Evolutionary conservation across 2,888 invertebrate genomes (phyloP), one percentile per base, ranked within the genome.

Genomic region (Cryptocephalus moraei): DNA sequence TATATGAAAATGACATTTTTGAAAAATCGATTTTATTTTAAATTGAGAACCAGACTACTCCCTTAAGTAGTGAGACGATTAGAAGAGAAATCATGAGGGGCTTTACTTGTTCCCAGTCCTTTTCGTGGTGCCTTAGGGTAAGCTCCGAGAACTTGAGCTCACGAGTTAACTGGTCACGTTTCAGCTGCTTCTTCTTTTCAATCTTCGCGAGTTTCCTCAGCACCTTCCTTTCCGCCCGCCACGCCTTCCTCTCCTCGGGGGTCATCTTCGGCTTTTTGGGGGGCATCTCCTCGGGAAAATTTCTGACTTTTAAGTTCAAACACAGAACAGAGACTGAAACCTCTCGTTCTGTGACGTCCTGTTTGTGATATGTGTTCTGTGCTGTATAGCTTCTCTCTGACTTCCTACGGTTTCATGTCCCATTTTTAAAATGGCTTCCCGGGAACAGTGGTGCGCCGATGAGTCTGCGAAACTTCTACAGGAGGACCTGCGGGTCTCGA

Each of bases 391-490:
- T 6, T 4, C 22, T 22, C 22, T 22, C 22, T 22, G 22, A 22
- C 22, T 22, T 22, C 22, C 22, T 22, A 22, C 3, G 22, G 22
- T 22, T 22, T 6, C 22, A 6, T 22, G 6, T 6, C 22, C 6
- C 22, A 22, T 22, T 22, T 22, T 22, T 2, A 22, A 56, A 56
- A 70, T 70, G 70, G 61, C 62, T 32, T 59, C 60, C 10, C 61
- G 60, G 42, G 72, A 75, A 56, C 70, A 72, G 31, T 77, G 76
- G 75, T 75, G 71, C 62, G 57, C 66, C 31, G 70, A 72, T 50
- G 72, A 74, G 59, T 51, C 73, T 32, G 62, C 70, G 39, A 69
- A 71, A 53, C 64, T 78, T 33, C 61, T 69, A 45, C 65, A 72
- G 6, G 70, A 72, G 59, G 71, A 70, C 51, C 64, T 68, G 13